These are phyloP conservation scores for Strongylocentrotus purpuratus DNA, from an alignment of 35 echinoderm and acorn worm species.

Conservation along the genomic window DNA sequence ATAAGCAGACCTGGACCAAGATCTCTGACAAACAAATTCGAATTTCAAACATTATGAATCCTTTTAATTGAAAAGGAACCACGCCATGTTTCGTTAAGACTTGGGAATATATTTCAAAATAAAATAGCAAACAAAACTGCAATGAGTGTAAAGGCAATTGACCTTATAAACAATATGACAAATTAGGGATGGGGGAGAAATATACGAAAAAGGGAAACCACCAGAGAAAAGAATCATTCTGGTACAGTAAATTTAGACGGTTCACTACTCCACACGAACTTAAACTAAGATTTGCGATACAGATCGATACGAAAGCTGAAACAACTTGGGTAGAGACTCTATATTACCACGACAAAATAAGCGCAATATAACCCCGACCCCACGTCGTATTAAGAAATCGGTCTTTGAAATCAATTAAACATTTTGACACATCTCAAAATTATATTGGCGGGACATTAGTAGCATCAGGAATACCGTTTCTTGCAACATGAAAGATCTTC, in stretches of 20 bases:
- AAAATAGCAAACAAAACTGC: neutral
- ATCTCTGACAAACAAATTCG: too few species aligned
- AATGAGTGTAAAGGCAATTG: neutral
- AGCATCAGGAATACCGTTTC: neutral
- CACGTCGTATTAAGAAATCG: constrained; percentile 2
- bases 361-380: neutral
- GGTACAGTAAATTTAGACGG: neutral
- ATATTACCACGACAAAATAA: neutral
- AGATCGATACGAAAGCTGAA: neutral
- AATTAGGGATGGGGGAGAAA: too few species aligned
- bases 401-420: constrained; percentile 11
- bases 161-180: neutral
- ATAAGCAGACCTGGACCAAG: neutral
- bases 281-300: neutral
- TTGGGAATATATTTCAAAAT: neutral
- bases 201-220: too few species aligned
- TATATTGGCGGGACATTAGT: neutral
- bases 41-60: too few species aligned
- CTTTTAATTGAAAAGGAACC: too few species aligned
- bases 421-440: neutral
- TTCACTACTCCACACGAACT: neutral
- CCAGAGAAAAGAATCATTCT: neutral
- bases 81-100: too few species aligned
- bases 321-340: neutral
- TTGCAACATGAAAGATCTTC: neutral